Conservation (phyloP, 2,888 invertebrate species). For the Cetonia aurata region DNA sequence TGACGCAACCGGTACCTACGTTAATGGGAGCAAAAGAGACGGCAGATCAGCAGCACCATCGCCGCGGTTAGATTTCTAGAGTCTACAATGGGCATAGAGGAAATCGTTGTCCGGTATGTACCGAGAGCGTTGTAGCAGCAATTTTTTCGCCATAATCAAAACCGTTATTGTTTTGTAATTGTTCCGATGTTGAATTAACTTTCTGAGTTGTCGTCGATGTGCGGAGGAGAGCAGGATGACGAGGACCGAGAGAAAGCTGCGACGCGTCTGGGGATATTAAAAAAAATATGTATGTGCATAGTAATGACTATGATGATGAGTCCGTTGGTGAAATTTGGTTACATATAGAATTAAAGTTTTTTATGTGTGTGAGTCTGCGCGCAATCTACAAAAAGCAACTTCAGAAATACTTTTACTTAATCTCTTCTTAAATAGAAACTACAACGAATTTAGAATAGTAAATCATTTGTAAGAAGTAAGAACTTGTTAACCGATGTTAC, state of each 20-base stretch:
- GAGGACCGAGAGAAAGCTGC: conserved; percentile 21
- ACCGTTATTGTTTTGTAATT: conserved; percentile 35
- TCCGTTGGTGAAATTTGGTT: conserved; percentile 15
- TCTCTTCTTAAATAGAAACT: too few relatives aligned
- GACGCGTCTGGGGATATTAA: background rate
- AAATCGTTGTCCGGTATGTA: conserved; percentile 25
- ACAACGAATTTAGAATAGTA: too few relatives aligned
- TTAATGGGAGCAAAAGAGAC: conserved; percentile 28
- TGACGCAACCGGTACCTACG: conserved; percentile 15
- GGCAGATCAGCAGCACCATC: conserved; percentile 6
- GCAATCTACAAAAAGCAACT: too few relatives aligned
- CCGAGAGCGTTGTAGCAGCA: conserved; percentile 10
- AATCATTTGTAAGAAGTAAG: too few relatives aligned
- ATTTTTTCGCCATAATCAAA: conserved; percentile 28
- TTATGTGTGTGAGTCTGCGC: background rate
- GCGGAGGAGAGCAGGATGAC: conserved; percentile 15
- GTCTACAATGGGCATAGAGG: conserved; percentile 14
- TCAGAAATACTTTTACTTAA: too few relatives aligned
- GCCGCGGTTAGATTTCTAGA: conserved; percentile 11
- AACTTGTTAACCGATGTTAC: too few relatives aligned
- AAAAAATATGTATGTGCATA: conserved; percentile 3
- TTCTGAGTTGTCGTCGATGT: conserved; percentile 14
- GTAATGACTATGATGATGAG: background rate
- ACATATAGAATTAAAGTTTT: conserved; percentile 11
- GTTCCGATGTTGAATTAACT: conserved; percentile 26